Percentiles rank a stretch among this genome's conserved stretches.
Evolutionary conservation across 2,888 invertebrate species (phyloP).

Genomic region (Agrenia bidenticulata): DNA sequence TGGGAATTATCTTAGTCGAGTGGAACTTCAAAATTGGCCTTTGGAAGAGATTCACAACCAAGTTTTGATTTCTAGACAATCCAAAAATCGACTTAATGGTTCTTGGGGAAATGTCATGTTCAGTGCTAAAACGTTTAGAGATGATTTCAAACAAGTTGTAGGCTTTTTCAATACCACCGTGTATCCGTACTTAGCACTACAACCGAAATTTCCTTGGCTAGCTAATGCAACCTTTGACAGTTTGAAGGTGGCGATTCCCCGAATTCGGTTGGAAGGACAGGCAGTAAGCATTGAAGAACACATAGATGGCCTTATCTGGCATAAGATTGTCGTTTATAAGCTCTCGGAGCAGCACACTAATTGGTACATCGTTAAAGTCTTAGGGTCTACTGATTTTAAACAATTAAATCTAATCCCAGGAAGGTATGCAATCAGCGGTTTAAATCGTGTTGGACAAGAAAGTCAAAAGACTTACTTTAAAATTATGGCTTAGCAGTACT

Average conservation of each 20-base stretch:
- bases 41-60: conserved; percentile 37
- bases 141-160: conserved; percentile 22
- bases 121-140: conserved; percentile 42
- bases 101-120: conserved; percentile 48
- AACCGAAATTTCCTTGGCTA: conserved; percentile 41
- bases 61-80: conserved; percentile 30
- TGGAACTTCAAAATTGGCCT: conserved; percentile 35
- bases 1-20: conserved; percentile 38
- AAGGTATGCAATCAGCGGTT: conserved; percentile 17
- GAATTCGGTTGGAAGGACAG: background rate
- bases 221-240: background rate
- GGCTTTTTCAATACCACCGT: conserved; percentile 27
- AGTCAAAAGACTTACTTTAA: conserved; percentile 19
- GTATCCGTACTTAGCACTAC: conserved; percentile 35
- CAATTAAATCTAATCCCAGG: background rate
- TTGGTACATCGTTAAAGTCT: conserved; percentile 4
- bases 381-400: no score
- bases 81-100: conserved; percentile 24
- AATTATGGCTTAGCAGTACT: no score
- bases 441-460: conserved; percentile 32
- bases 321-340: conserved; percentile 2
- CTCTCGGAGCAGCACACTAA: background rate
- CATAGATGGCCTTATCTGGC: background rate
- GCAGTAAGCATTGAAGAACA: background rate
- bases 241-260: background rate